Evolutionary conservation across 2,797 vertebrate species (phyloP).

Genomic region (Margarornis squamiger): DNA sequence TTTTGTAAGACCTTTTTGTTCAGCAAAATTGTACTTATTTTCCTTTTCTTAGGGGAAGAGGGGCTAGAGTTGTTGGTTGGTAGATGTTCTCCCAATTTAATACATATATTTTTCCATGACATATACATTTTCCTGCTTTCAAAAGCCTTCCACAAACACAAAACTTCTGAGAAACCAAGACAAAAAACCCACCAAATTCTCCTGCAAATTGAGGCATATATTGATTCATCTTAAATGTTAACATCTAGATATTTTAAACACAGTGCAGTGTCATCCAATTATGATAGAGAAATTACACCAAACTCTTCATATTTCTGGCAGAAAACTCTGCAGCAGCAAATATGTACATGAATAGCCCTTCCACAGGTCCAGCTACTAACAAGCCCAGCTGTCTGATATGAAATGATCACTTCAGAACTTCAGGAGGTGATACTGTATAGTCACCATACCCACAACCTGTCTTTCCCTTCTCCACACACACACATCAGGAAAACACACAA

Average conservation of each 20-base stretch:
- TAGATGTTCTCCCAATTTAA: not conserved
- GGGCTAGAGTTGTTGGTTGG: not conserved
- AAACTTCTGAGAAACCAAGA: not conserved
- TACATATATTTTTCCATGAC: fast-evolving
- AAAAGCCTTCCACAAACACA: not conserved
- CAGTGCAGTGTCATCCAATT: not conserved
- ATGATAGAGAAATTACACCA: not conserved
- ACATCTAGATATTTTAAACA: not conserved
- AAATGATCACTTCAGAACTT: not conserved
- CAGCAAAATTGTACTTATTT: not conserved
- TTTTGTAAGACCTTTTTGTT: not conserved
- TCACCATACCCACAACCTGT: not conserved
- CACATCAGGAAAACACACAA: not conserved
- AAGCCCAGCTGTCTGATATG: not conserved
- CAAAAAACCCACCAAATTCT: not conserved
- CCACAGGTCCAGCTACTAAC: not conserved
- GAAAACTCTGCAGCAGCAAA: not conserved
- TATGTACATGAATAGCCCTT: not conserved
- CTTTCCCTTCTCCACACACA: not conserved
- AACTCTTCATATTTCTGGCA: not conserved
- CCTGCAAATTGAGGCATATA: not conserved
- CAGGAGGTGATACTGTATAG: not conserved
- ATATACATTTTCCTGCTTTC: not conserved
- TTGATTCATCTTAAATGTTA: not conserved
- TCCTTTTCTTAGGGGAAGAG: not conserved